Evolutionary conservation across 2,888 invertebrate genomes (phyloP), one percentile per base, ranked within the genome.

Genomic region (Chrysomela aeneicollis): DNA sequence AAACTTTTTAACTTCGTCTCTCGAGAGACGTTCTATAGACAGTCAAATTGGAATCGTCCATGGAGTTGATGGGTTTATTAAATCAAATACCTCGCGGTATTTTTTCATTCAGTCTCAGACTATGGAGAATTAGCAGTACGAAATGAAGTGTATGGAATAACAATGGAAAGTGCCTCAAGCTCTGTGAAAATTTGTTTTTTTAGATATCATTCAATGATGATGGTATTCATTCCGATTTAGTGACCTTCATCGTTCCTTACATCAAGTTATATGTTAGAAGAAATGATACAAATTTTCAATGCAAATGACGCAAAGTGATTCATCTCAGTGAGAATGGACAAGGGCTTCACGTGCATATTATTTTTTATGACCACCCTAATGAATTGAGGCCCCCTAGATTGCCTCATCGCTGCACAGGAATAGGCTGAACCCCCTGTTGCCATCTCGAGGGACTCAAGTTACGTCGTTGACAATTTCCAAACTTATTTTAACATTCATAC

Each of bases 401-500:
- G 79, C 78, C 77, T 75, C 30, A 42, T 42, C 42, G 76, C 76
- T 78, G 76, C 79, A 77, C 73, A 72, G 76, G 76, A 80, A 80
- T 79, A 78, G 79, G 78, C 76, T 78, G 76, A 67, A 74, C 75
- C 78, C 76, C 78, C 73, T 67, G 72, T 62, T 67, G 47, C 67
- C 73, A 71, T 76, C 83, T 81, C 84, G 61, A 67, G 84, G 82
- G 84, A 82, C 71, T 71, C 80, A 71, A 84, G 79, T 83, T 82
- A 81, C 81, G 83, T 82, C 83, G 83, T 82, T 83, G 84, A 84
- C 84, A 84, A 84, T 84, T 84, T 84, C 81, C 83, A 67, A 84
- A 84, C 83, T 84, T 84, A 84, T 84, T 84, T 84, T 84, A 84
- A 84, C 84, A 84, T 84, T 84, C 84, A 84, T 84, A 84, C 82